Base-by-base conservation (phyloP, 2,113 vertebrate species). In the Martes martes region DNA sequence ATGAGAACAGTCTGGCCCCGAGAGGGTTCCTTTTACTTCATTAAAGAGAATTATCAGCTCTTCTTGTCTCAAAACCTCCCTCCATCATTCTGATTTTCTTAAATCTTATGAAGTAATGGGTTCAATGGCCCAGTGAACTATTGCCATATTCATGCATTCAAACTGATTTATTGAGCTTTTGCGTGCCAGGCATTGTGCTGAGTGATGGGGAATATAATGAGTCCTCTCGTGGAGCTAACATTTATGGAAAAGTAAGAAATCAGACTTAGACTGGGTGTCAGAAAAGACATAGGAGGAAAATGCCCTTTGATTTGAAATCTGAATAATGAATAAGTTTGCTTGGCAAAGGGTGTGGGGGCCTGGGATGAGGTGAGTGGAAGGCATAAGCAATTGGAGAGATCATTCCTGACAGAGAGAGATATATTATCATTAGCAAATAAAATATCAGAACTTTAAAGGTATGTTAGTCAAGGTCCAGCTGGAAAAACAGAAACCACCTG, bases 1-100 rank as follows among this genome's bases (percentile, higher is more conserved):
- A 5, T 26, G 26, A 78, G 16, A 4, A 6, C 2, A 7, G 18
- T 4, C 52, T 76, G 61, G 47, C 55, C 71, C 73, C 0, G 31
- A 36, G 39, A 47, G 7, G 36, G 18, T 23, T 36, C 10, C 59
- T 85, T 47, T 47, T 69, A 67, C 36, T 9, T 36, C 16, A 31
- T 18, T 23, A 57, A 78, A n/a, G 14, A n/a, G 39, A 79, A 10
- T 47, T 85, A 7, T 57, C 14, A 36, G n/a, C 23, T 19, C 6
- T 55, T 24, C 13, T 36, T 31, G 16, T 47, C 24, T 28, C 47
- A 36, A 2, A 8, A 47, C 59, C 23, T 78, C 50, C 52, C 31
- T 91, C 45, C 28, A 2, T 65, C 11, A 1, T 55, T 33, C 8
- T 28, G 63, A 2, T 52, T 11, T 61, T 39, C 45, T 15, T 23